Percentiles rank a stretch among this genome's conserved stretches.
phyloP scores from a whole-genome alignment of 2,888 invertebrate genomes.

The Lobophora halterata region DNA sequence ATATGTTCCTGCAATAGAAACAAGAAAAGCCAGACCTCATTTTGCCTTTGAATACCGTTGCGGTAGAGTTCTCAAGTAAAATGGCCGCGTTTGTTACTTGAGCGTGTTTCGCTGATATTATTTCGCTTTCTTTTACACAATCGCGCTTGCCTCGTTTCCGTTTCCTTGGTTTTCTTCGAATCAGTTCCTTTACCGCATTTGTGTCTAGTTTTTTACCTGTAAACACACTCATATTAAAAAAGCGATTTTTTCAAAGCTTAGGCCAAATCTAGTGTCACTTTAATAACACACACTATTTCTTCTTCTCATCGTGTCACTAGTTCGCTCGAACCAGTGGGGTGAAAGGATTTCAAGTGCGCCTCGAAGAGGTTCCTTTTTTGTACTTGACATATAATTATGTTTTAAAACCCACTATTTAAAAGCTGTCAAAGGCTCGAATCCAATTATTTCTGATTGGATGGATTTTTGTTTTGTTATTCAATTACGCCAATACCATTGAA shows the following conservation, averaged over 20 bases:
- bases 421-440: too few relatives aligned
- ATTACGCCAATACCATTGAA: too few relatives aligned
- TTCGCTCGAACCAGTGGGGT: too few relatives aligned
- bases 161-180: slow-evolving; percentile 9
- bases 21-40: slow-evolving; percentile 41
- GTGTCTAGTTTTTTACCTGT: slow-evolving; percentile 36
- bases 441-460: too few relatives aligned
- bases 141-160: background rate
- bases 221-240: too few relatives aligned
- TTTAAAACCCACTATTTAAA: too few relatives aligned
- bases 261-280: background rate
- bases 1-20: slow-evolving; percentile 40
- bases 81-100: slow-evolving; percentile 38
- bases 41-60: slow-evolving; percentile 44
- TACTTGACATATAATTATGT: too few relatives aligned
- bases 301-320: too few relatives aligned
- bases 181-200: slow-evolving; percentile 26
- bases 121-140: background rate
- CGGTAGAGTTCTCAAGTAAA: slow-evolving; percentile 39
- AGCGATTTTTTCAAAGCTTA: background rate
- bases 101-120: slow-evolving; percentile 33
- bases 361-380: too few relatives aligned
- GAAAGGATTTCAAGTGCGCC: too few relatives aligned
- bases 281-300: background rate
- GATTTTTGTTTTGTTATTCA: too few relatives aligned